Evolutionary conservation across 1,140 invertebrate genomes (phyloP).

Genomic region (Bursaphelenchus mucronatus): DNA sequence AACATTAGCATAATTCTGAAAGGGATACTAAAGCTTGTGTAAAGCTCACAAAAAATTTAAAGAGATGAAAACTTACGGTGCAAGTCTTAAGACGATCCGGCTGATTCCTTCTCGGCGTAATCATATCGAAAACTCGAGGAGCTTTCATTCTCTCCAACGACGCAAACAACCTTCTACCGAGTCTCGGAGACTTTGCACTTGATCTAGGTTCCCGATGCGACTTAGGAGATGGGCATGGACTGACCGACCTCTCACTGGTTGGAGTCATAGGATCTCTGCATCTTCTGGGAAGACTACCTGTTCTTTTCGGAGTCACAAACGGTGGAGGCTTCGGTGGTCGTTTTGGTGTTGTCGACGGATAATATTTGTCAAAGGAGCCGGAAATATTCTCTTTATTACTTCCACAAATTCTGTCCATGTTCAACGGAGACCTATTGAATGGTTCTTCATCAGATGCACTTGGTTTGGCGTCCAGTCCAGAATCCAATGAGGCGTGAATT

Average conservation of each 20-base stretch:
- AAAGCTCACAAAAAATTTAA: neutral
- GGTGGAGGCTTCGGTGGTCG: neutral
- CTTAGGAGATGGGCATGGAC: neutral
- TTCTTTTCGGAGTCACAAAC: neutral
- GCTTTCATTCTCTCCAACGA: conserved; percentile 40
- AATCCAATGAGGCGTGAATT: conserved; percentile 40
- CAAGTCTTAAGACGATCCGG: neutral
- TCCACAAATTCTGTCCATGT: neutral
- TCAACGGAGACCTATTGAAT: conserved; percentile 5
- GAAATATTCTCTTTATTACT: neutral
- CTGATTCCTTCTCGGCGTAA: conserved; percentile 21
- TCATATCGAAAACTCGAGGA: conserved; percentile 14
- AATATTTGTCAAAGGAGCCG: neutral
- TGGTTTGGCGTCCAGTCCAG: neutral
- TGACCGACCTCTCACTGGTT: neutral
- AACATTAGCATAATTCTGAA: conserved; percentile 35
- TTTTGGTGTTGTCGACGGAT: neutral
- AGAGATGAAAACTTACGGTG: neutral
- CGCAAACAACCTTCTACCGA: conserved; percentile 39
- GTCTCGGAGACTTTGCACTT: conserved; percentile 27
- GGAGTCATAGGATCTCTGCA: neutral
- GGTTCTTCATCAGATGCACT: too few relatives aligned
- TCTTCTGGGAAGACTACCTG: conserved; percentile 11
- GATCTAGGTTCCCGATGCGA: conserved; percentile 25
- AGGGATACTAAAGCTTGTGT: neutral